These are phyloP conservation scores for Oncorhynchus mykiss DNA, from an alignment of 2,113 vertebrate species.

Conservation along the genomic window DNA sequence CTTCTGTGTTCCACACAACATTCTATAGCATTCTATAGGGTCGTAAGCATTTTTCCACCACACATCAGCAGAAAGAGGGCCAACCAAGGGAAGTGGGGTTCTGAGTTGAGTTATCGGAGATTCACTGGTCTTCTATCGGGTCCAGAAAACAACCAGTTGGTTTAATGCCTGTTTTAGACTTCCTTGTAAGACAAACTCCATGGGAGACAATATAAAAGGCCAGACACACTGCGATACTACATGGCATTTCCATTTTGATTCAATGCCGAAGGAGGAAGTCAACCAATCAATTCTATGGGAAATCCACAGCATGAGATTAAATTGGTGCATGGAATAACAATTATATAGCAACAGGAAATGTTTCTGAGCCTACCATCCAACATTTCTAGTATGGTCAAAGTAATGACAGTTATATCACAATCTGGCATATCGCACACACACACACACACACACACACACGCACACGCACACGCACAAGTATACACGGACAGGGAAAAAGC, in stretches of 20 bases:
- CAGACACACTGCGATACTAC: neutral
- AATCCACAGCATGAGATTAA: neutral
- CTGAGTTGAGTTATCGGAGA: slow-evolving; percentile 15
- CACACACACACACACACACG: neutral
- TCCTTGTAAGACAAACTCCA: neutral
- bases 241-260: no score
- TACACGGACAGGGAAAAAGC: slow-evolving; percentile 15
- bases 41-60: slow-evolving; percentile 7
- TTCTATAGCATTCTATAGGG: slow-evolving; percentile 11
- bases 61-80: slow-evolving; percentile 21
- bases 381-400: neutral
- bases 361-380: neutral
- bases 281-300: neutral
- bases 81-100: neutral
- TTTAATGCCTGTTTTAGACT: slow-evolving; percentile 7
- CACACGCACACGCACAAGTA: neutral
- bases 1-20: neutral
- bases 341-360: no score
- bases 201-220: slow-evolving; percentile 8
- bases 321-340: neutral
- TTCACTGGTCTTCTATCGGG: slow-evolving; percentile 30
- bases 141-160: slow-evolving; percentile 23
- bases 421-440: neutral
- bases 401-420: neutral
- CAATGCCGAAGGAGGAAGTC: neutral